A percentile compares a stretch with the other conserved stretches of the same genome.
Conservation (phyloP, 2,888 invertebrate species). For the Capitulum mitella region DNA sequence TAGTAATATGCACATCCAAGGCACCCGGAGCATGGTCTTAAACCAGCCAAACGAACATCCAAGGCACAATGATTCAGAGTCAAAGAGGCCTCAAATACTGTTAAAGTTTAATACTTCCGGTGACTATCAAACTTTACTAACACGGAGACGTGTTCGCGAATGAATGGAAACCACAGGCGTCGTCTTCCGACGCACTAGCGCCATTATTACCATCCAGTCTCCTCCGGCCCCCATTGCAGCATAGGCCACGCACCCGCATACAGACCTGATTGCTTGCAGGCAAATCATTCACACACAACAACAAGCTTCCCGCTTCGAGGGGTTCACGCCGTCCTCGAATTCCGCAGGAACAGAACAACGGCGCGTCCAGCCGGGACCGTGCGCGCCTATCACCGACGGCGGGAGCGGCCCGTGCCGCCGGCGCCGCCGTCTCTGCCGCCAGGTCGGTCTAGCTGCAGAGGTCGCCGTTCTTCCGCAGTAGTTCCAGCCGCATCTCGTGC, state of each 20-base stretch:
- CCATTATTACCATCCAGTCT: too few species aligned
- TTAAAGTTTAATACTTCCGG: slow-evolving; percentile 11
- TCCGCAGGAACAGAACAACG: neutral
- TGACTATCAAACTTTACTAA: too few species aligned
- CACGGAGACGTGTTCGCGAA: too few species aligned
- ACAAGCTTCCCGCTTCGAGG: neutral
- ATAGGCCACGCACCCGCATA: too few species aligned
- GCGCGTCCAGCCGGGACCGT: neutral
- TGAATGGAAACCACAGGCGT: too few species aligned
- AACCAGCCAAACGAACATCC: neutral
- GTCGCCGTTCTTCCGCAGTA: slow-evolving; percentile 56
- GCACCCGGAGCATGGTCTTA: neutral
- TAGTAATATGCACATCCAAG: neutral
- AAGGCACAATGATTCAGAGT: neutral
- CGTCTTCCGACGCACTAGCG: too few species aligned
- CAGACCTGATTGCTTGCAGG: too few species aligned
- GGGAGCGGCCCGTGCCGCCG: neutral
- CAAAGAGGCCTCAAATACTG: neutral
- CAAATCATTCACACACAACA: neutral
- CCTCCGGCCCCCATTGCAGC: too few species aligned
- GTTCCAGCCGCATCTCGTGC: slow-evolving; percentile 75
- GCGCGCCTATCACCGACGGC: slow-evolving; percentile 12
- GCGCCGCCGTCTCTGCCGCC: too few species aligned
- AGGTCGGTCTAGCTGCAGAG: slow-evolving; percentile 24
- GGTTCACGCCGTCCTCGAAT: neutral